These are phyloP conservation scores for Regulus satrapa DNA, from an alignment of 2,113 vertebrate genomes.

Conservation along the genomic window DNA sequence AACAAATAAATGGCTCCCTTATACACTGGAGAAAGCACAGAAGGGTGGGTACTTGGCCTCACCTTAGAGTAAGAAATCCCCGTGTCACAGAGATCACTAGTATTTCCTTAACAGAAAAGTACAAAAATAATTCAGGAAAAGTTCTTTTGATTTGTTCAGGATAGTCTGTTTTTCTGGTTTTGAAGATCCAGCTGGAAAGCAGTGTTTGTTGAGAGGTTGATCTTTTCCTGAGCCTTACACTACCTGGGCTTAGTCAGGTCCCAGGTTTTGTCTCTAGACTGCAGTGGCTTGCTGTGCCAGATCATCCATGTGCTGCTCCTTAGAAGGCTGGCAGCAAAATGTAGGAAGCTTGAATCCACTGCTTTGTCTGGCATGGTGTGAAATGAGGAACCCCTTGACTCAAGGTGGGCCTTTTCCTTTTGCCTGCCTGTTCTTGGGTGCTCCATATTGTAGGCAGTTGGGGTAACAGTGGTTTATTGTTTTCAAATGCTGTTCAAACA, in stretches of 20 bases:
- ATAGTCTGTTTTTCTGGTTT: neutral
- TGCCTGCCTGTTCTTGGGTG: neutral
- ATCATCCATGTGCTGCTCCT: neutral
- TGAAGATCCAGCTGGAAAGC: neutral
- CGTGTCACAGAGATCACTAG: neutral
- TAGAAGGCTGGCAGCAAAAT: neutral
- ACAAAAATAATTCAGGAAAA: neutral
- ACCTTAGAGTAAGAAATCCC: neutral
- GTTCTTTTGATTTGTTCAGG: neutral
- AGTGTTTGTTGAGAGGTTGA: neutral
- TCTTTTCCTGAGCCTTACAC: neutral
- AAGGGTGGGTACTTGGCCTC: neutral
- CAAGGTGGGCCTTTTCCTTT: neutral
- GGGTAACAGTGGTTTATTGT: neutral
- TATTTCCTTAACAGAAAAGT: neutral
- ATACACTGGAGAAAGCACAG: neutral
- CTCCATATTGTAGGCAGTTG: neutral
- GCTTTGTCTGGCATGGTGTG: neutral
- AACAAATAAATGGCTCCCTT: neutral
- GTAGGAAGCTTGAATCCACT: neutral
- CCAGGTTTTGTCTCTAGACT: neutral
- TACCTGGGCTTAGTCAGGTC: neutral
- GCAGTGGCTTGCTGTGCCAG: accelerated
- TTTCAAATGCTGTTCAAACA: neutral
- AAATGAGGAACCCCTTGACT: neutral